These are phyloP conservation scores for Caracal caracal DNA, from an alignment of 2,113 vertebrate species.

Conservation along the genomic window DNA sequence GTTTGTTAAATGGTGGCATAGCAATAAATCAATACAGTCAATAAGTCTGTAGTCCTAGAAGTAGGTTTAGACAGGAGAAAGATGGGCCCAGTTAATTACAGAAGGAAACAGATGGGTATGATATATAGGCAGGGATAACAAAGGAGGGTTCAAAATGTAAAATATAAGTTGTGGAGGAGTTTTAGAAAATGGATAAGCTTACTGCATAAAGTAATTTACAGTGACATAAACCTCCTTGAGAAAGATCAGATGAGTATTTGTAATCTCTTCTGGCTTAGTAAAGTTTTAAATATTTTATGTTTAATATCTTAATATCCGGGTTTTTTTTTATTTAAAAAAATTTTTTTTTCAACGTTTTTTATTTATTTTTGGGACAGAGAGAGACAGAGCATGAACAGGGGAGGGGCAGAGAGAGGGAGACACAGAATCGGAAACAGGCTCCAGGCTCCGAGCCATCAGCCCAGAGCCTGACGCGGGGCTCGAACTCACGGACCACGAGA, in stretches of 20 bases:
- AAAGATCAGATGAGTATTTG: conserved; percentile 27
- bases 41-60: neutral
- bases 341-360: too few species aligned
- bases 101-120: neutral
- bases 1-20: neutral
- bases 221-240: neutral
- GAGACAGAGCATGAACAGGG: too few species aligned
- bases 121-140: neutral
- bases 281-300: neutral
- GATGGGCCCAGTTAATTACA: neutral
- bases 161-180: neutral
- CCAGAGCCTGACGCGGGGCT: too few species aligned
- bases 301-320: neutral
- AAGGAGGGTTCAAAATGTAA: neutral
- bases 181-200: neutral
- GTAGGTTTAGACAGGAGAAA: neutral
- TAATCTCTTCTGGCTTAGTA: neutral
- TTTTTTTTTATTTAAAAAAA: too few species aligned
- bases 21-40: neutral
- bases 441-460: too few species aligned
- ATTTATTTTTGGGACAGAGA: too few species aligned
- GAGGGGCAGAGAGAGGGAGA: too few species aligned
- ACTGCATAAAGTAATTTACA: neutral
- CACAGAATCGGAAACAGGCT: too few species aligned
- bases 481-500: too few species aligned